Base-by-base conservation (phyloP, 2,797 vertebrate genomes). In the Heteromormyrus szaboi region DNA sequence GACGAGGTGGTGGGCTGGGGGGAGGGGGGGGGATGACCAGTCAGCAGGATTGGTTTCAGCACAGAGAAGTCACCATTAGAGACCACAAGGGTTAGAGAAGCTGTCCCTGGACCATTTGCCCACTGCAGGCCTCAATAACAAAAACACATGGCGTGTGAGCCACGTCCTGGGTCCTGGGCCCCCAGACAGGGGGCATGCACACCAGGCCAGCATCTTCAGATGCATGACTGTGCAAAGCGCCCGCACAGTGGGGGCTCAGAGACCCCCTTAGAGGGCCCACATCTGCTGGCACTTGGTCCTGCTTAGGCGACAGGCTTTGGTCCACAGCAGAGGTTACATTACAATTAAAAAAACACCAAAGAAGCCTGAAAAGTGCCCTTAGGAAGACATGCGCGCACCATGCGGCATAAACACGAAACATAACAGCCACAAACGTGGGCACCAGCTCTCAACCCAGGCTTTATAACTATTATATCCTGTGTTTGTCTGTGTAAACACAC, bases 91-190 rank as follows among this genome's bases (percentile, higher is more conserved):
- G 94, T 94, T 94, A 94, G 87, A 92, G 91, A 93, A 91, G 92
- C 92, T 91, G 93, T 94, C 94, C 93, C 93, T 92, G 93, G 94
- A 94, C 95, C 95, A 95, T 95, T 95, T 95, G 95, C 93, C 93
- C 94, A 95, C 94, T 93, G 92, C 93, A 92, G 95, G 95, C 94
- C 96, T 95, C 95, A 94, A 95, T 95, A 96, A 96, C 95, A 96
- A 96, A 96, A 96, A 96, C 95, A 96, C 95, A 96, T 96, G 96
- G 96, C 95, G 94, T 50, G 79, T 84, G 79, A 25, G 9, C 3
- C 79, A 12, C 50, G n/a, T 25, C 19, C n/a, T 46, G 46, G 37
- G 17, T 19, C 76, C 41, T 2, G 68, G 12, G 37, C 14, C 79
- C 79, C 44, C n/a, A 84, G 41, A 19, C 72, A 79, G 17, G 17